Conservation (phyloP, 2,797 vertebrate genomes). For the Tokudaia muenninki region DNA sequence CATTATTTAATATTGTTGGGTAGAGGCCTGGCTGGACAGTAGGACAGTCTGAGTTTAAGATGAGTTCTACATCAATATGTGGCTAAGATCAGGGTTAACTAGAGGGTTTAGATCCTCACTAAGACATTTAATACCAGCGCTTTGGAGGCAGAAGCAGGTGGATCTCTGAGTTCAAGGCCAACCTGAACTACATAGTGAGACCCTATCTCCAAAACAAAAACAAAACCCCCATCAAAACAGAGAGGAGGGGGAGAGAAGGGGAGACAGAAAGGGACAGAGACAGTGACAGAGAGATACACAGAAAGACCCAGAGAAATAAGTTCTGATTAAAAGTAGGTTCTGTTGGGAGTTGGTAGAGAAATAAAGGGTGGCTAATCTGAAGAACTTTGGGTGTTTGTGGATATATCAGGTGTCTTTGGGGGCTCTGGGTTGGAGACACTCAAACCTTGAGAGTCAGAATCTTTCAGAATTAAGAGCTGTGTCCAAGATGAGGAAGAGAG, state of each 20-base stretch:
- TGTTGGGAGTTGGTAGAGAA: accelerated
- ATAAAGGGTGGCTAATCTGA: too few species aligned
- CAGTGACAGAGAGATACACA: neutral
- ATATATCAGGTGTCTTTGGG: neutral
- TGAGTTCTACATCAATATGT: neutral
- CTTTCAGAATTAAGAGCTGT: neutral
- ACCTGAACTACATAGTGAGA: neutral
- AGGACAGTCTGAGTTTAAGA: neutral
- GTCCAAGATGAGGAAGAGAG: neutral
- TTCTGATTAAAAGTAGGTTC: neutral
- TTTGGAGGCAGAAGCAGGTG: neutral
- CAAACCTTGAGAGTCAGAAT: neutral
- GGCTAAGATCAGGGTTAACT: neutral
- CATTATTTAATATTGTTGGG: neutral
- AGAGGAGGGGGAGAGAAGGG: neutral
- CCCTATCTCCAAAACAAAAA: neutral
- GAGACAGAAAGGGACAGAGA: neutral
- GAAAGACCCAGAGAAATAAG: neutral
- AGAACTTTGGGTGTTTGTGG: neutral
- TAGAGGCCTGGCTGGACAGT: neutral
- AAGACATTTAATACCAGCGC: neutral
- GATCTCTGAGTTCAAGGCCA: neutral
- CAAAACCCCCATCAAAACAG: neutral
- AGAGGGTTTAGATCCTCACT: neutral
- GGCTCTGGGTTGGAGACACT: neutral